Percentiles rank a stretch among this genome's conserved stretches.
These are phyloP conservation scores for Otis tarda DNA, from an alignment of 2,113 vertebrate species.

Conservation along the genomic window DNA sequence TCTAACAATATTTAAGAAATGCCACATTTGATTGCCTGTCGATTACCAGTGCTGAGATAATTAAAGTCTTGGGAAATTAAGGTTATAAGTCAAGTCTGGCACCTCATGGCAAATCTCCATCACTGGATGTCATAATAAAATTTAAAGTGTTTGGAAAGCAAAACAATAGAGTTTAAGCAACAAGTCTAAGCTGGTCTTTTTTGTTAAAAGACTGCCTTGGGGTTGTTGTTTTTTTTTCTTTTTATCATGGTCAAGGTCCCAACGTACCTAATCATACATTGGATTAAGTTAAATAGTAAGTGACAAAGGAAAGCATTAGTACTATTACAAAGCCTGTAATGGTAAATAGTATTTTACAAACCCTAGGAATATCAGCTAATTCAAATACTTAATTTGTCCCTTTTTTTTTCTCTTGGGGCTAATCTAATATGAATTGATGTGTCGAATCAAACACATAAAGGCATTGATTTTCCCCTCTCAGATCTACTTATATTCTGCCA, in stretches of 20 bases:
- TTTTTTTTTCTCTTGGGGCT: not conserved
- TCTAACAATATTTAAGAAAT: not conserved
- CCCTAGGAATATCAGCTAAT: not conserved
- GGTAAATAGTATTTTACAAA: not conserved
- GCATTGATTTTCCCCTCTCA: not conserved
- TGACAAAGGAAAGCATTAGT: not conserved
- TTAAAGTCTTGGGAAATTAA: not conserved
- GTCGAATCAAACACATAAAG: not conserved
- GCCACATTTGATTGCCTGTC: not conserved
- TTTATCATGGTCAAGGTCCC: not conserved
- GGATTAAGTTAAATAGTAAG: not conserved
- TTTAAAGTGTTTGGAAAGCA: not conserved
- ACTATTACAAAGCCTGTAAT: not conserved
- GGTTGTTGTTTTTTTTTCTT: not conserved
- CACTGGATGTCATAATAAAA: not conserved
- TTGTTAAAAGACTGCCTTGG: not conserved
- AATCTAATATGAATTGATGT: not conserved
- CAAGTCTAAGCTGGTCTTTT: accelerated
- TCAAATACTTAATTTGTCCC: not conserved
- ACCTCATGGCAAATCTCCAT: not conserved
- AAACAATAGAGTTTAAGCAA: not conserved
- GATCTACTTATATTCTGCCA: not conserved
- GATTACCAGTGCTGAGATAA: not conserved
- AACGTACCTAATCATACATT: not conserved
- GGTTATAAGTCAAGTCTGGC: not conserved